Base-by-base conservation (phyloP, 2,888 invertebrate species). In the Andrena camellia region DNA sequence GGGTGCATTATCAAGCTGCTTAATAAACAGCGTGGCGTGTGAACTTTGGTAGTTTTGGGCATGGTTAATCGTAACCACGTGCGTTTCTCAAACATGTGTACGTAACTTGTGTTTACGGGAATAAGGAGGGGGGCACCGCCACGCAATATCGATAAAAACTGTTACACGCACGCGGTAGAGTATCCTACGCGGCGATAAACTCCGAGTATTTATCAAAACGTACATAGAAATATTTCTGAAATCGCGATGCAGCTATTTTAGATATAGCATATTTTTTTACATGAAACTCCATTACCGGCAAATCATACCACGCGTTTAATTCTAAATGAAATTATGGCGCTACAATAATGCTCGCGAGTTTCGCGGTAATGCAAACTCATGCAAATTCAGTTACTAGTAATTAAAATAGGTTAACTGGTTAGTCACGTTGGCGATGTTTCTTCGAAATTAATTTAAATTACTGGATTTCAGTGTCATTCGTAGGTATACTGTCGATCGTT, bases 61-160 rank as follows among this genome's bases (percentile, higher is more conserved):
- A 17, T 42, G 57, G 5, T 23, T 78, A 57, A 77, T 73, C 48
- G 64, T 6, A 20, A 31, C 20, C 62, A 54, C 42, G 52, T 17
- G 60, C n/a, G 17, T 35, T 66, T 8, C 20, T 29, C 10, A 2
- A 33, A 2, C 8, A 7, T 33, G 26, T 29, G 42, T 13, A 17
- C 42, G 2, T 10, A 17, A 67, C 13, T 2, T n/a, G 8, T 54
- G 20, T 71, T 71, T 71, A 54, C 10, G 42, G 13, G 6, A 42
- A n/a, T n/a, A 20, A 13, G n/a, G 26, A 29, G 13, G 42, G 59
- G 10, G 20, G 31, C 1, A 59, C 4, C 1, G 13, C 6, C 23
- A 23, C 33, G 33, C 29, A 29, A 13, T 4, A 3, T 20, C 0
- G 52, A 42, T 17, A 72, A 33, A 76, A 69, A 75, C 4, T 10